phyloP scores from a whole-genome alignment of 2,888 invertebrate genomes.

The Steinernema hermaphroditum region DNA sequence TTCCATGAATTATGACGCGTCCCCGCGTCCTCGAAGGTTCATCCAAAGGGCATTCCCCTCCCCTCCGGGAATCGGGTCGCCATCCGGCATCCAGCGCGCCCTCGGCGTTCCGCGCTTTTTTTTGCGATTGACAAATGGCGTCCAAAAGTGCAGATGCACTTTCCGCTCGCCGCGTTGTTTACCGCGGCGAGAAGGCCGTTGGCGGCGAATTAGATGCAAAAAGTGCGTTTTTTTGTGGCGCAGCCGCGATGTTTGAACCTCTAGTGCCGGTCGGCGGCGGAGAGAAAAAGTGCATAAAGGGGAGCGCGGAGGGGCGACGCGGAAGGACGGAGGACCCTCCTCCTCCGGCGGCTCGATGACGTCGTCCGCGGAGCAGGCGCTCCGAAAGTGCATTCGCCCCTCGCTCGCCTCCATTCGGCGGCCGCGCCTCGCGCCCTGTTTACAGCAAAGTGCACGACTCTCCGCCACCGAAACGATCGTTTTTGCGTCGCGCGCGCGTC shows the following conservation, averaged over 20 bases:
- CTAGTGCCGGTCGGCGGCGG: background rate
- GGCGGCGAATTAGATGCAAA: conserved; percentile 14
- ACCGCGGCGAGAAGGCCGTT: conserved; percentile 17
- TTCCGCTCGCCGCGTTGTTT: conserved; percentile 18
- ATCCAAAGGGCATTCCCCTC: conserved; percentile 16
- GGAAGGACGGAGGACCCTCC: background rate
- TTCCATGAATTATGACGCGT: background rate
- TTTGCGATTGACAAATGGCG: conserved; percentile 10
- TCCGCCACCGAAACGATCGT: conserved; percentile 3
- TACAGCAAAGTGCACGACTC: conserved; percentile 26
- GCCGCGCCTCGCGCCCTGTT: background rate
- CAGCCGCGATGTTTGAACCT: conserved; percentile 19
- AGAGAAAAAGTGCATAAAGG: background rate
- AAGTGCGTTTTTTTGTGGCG: conserved; percentile 15
- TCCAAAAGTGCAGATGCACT: conserved; percentile 16
- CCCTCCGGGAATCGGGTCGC: conserved; percentile 13
- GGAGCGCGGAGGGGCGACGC: background rate
- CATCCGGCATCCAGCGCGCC: background rate
- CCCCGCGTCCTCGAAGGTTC: background rate
- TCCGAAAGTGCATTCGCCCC: background rate
- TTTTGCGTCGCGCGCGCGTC: conserved; percentile 16
- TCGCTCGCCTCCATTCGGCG: background rate
- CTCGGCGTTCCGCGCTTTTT: background rate
- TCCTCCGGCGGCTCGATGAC: background rate
- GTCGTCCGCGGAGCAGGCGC: background rate